Conservation (phyloP, 2,797 vertebrate species). For the Oreochromis grahami region DNA sequence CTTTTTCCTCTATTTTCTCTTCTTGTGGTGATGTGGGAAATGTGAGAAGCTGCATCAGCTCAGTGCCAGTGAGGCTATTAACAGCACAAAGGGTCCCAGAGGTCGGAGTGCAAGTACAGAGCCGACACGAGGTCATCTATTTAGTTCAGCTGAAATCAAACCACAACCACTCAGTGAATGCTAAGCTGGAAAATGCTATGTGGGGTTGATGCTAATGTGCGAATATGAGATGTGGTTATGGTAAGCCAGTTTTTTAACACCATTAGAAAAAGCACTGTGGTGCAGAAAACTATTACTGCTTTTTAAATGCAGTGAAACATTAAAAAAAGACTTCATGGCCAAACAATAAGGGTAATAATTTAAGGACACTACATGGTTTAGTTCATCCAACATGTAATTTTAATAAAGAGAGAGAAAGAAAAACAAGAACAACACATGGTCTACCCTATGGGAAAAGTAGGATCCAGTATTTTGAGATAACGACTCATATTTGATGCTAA, state of each 20-base stretch:
- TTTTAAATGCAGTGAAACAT: not conserved
- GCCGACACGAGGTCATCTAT: constrained; percentile 22
- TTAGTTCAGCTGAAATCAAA: constrained; percentile 21
- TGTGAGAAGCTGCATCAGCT: constrained; percentile 24
- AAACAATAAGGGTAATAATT: not conserved
- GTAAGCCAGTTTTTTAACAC: not conserved
- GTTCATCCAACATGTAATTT: not conserved
- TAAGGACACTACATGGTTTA: not conserved
- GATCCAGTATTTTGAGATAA: not conserved
- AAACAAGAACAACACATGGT: not conserved
- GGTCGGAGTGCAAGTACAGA: not conserved
- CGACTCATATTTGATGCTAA: not conserved
- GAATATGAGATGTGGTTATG: not conserved
- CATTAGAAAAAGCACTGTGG: not conserved
- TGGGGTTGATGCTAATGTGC: not conserved
- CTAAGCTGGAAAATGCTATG: not conserved
- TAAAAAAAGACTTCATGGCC: not conserved
- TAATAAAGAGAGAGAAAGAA: not conserved
- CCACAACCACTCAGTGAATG: not conserved
- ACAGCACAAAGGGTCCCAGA: constrained; percentile 19
- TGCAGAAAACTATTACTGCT: not conserved
- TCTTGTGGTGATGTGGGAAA: not conserved
- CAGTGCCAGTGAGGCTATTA: constrained; percentile 33
- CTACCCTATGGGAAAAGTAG: not conserved
- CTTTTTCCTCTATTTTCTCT: not conserved